Evolutionary conservation across 2,888 invertebrate species (phyloP).

Genomic region (Disparrhopalites patrizii): DNA sequence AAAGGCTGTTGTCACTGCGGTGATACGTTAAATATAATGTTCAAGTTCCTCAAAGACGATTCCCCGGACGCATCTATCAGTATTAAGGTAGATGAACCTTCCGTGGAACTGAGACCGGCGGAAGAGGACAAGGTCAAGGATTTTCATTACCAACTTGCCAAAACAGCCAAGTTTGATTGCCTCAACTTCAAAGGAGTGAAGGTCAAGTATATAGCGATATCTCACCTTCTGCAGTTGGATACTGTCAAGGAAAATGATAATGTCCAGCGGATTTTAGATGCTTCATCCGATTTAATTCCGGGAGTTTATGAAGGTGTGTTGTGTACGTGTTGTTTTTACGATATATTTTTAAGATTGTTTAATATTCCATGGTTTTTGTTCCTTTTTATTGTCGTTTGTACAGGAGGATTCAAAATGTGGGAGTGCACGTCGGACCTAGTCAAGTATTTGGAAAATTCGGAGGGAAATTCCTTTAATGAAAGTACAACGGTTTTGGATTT

Average conservation of each 20-base stretch:
- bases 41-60: conserved; percentile 18
- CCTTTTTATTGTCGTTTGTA: neutral
- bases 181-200: neutral
- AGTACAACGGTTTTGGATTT: conserved; percentile 71
- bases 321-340: neutral
- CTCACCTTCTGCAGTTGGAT: conserved; percentile 21
- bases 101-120: neutral
- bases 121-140: conserved; percentile 15
- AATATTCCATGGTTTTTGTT: conserved; percentile 5
- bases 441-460: conserved; percentile 59
- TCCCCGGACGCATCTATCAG: neutral
- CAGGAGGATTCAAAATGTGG: conserved; percentile 94
- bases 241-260: conserved; percentile 24
- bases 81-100: neutral
- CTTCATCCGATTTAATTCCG: conserved; percentile 40
- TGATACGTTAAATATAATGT: too few relatives aligned
- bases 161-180: neutral
- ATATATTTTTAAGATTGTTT: neutral
- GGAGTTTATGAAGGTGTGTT: conserved; percentile 45
- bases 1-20: too few relatives aligned
- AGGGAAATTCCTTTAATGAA: conserved; percentile 38
- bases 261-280: conserved; percentile 31
- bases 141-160: conserved; percentile 14
- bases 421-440: conserved; percentile 83
- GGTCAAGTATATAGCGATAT: conserved; percentile 30